Percentiles rank a stretch among this genome's conserved stretches.
These are phyloP conservation scores for Cheilosia vulpina DNA, from an alignment of 2,888 invertebrate species.

Conservation along the genomic window DNA sequence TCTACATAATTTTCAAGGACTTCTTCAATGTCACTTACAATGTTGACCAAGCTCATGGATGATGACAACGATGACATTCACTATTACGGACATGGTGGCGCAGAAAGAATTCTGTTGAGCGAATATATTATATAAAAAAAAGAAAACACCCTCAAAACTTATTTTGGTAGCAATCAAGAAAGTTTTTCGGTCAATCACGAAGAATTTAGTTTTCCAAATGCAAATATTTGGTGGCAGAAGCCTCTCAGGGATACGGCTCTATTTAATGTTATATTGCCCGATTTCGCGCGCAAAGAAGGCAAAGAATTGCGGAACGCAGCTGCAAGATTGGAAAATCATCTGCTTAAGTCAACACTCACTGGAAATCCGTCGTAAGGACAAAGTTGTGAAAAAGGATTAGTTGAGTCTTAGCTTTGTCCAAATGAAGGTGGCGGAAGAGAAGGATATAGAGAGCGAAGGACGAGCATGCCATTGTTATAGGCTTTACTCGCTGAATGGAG, in stretches of 20 bases:
- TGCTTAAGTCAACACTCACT: constrained; percentile 72
- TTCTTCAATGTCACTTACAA: constrained; percentile 59
- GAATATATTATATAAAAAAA: neutral
- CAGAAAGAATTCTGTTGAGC: neutral
- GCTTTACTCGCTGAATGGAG: constrained; percentile 59
- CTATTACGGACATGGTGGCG: constrained; percentile 11
- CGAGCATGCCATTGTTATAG: constrained; percentile 58
- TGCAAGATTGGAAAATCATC: constrained; percentile 73
- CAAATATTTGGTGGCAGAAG: constrained; percentile 54
- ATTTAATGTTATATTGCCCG: constrained; percentile 7
- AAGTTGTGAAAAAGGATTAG: constrained; percentile 69
- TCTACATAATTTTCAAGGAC: constrained; percentile 70
- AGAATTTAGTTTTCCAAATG: constrained; percentile 67
- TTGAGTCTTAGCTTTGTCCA: constrained; percentile 55
- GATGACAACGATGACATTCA: constrained; percentile 42
- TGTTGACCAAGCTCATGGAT: constrained; percentile 49
- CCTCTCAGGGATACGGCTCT: neutral
- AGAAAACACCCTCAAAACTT: constrained; percentile 38
- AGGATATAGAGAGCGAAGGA: neutral
- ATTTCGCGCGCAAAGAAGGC: constrained; percentile 35
- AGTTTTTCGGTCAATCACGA: constrained; percentile 72
- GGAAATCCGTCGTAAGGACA: constrained; percentile 61
- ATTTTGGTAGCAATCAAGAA: constrained; percentile 71
- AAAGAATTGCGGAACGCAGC: constrained; percentile 67
- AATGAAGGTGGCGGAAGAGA: constrained; percentile 5